phyloP scores from a whole-genome alignment of 2,888 invertebrate genomes.

The Eilema sororculum region DNA sequence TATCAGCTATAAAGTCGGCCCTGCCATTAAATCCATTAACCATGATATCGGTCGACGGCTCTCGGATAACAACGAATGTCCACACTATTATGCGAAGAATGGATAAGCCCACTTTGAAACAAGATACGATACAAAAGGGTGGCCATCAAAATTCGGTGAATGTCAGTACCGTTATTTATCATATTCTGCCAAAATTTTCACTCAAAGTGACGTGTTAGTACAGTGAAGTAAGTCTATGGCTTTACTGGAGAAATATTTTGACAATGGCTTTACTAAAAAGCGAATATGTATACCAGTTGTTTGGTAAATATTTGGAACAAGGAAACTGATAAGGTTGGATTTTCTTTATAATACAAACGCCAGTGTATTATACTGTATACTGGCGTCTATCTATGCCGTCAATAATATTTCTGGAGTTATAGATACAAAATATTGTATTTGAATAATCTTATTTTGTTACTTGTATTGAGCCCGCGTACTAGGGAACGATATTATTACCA shows the following conservation, averaged over 20 bases:
- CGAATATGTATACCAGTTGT: not conserved
- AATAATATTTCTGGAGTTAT: too few species aligned
- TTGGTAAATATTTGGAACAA: not conserved
- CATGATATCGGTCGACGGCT: conserved; percentile 56
- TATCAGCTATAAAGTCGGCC: conserved; percentile 49
- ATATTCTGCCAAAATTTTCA: conserved; percentile 82
- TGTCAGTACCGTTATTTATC: conserved; percentile 80
- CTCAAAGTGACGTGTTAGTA: conserved; percentile 70
- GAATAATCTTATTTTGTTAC: too few species aligned
- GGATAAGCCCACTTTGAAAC: conserved; percentile 83
- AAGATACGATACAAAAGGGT: conserved; percentile 82
- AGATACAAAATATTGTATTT: too few species aligned
- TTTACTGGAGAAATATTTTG: not conserved
- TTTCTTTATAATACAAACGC: not conserved
- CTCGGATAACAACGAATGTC: conserved; percentile 63
- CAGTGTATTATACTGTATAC: too few species aligned
- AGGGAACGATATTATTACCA: too few species aligned
- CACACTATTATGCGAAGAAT: conserved; percentile 74
- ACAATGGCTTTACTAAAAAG: conserved; percentile 2
- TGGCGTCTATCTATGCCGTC: too few species aligned
- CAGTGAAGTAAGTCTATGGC: conserved; percentile 44
- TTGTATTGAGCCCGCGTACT: too few species aligned
- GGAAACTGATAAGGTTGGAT: not conserved
- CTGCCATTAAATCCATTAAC: conserved; percentile 61
- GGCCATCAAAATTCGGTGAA: conserved; percentile 81